A percentile compares a stretch with the other conserved stretches of the same genome.
Conservation (phyloP, 2,888 invertebrate genomes). For the Crocallis elinguaria region DNA sequence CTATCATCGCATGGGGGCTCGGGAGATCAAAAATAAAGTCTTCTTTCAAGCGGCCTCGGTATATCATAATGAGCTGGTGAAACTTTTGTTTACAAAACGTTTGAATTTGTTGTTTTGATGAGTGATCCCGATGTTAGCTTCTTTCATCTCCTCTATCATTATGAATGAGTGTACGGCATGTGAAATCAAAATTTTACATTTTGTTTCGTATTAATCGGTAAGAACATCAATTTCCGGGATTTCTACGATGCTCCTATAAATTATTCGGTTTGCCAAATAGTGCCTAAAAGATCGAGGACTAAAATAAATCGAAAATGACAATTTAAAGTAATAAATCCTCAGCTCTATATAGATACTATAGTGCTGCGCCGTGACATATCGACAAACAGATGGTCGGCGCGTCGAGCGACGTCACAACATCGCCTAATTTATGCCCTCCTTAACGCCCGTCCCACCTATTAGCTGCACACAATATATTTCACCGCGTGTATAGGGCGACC, state of each 20-base stretch:
- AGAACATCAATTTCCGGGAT: slow-evolving; percentile 1
- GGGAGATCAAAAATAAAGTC: slow-evolving; percentile 61
- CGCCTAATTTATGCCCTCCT: slow-evolving; percentile 82
- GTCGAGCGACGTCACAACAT: slow-evolving; percentile 78
- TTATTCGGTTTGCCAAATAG: neutral
- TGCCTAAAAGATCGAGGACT: neutral
- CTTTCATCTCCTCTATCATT: slow-evolving; percentile 8
- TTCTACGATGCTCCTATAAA: too few species aligned
- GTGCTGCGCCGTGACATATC: slow-evolving; percentile 77
- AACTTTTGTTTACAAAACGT: slow-evolving; percentile 25
- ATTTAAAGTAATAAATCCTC: slow-evolving; percentile 29
- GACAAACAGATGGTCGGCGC: slow-evolving; percentile 80
- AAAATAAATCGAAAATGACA: slow-evolving; percentile 7
- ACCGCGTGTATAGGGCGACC: slow-evolving; percentile 59
- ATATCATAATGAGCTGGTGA: slow-evolving; percentile 54
- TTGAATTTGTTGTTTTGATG: slow-evolving; percentile 25
- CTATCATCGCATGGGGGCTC: slow-evolving; percentile 72
- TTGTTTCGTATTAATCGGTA: slow-evolving; percentile 2
- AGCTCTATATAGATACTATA: slow-evolving; percentile 60
- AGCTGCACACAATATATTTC: slow-evolving; percentile 80
- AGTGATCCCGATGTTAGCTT: slow-evolving; percentile 27
- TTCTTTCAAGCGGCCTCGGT: slow-evolving; percentile 38
- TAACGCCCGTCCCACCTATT: slow-evolving; percentile 83
- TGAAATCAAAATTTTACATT: slow-evolving; percentile 7
- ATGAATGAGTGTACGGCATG: neutral